Conservation (phyloP, 1,140 invertebrate genomes). For the Hypsibius dujardini region DNA sequence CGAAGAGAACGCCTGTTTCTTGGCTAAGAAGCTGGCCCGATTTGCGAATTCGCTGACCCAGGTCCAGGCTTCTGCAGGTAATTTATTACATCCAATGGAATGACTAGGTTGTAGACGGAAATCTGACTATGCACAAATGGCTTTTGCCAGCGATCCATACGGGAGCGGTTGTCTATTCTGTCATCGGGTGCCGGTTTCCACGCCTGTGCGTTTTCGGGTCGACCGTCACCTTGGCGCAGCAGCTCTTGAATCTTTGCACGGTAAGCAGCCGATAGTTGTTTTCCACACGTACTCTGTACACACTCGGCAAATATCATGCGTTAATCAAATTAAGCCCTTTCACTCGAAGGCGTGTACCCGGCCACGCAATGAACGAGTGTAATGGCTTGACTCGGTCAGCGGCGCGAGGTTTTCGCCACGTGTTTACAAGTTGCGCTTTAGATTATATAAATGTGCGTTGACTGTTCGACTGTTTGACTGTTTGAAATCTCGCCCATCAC, state of each 20-base stretch:
- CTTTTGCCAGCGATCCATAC: not conserved
- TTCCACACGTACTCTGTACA: not conserved
- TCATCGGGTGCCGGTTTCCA: constrained; percentile 6
- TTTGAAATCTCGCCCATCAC: too few relatives aligned
- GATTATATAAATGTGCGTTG: not conserved
- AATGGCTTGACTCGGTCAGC: too few relatives aligned
- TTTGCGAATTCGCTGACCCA: not conserved
- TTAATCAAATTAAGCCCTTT: not conserved
- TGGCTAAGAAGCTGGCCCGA: not conserved
- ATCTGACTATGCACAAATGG: not conserved
- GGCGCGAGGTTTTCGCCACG: not conserved
- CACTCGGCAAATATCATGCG: not conserved
- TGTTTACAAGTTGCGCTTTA: not conserved
- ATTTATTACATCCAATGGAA: not conserved
- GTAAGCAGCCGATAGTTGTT: not conserved
- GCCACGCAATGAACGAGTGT: not conserved
- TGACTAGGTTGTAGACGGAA: not conserved
- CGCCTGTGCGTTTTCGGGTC: constrained; percentile 6
- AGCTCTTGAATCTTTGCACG: not conserved
- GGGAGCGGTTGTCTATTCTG: not conserved
- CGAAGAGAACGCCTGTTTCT: constrained; percentile 13
- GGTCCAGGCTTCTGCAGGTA: not conserved
- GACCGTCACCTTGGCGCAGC: not conserved
- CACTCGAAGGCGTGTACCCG: not conserved
- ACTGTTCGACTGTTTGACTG: too few relatives aligned